Conservation (phyloP, 2,888 invertebrate genomes). For the Arctia plantaginis region DNA sequence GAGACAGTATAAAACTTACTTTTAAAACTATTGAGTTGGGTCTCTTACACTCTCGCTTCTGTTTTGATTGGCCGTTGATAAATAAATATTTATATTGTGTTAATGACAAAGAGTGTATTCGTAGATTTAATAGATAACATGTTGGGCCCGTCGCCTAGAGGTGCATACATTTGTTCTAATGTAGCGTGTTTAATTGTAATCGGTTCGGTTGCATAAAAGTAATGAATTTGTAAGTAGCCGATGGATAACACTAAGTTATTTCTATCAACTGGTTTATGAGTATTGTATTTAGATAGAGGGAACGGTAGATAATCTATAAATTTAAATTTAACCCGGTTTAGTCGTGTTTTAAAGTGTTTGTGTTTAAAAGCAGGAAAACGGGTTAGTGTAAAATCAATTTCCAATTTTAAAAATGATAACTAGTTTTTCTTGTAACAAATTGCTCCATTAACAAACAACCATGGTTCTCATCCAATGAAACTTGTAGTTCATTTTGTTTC, state of each 20-base stretch:
- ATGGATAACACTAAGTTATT: conserved; percentile 2
- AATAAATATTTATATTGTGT: conserved; percentile 82
- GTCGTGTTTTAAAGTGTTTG: not conserved
- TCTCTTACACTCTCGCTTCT: conserved; percentile 70
- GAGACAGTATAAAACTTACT: not conserved
- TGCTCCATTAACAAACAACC: not conserved
- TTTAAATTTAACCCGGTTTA: not conserved
- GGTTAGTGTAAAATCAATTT: conserved; percentile 6
- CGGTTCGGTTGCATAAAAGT: conserved; percentile 19
- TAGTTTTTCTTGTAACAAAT: conserved; percentile 3
- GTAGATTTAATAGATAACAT: conserved; percentile 77
- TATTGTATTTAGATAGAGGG: conserved; percentile 20
- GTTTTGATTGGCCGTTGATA: conserved; percentile 68
- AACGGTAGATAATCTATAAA: conserved; percentile 5
- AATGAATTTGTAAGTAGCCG: conserved; percentile 26
- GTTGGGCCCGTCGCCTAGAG: conserved; percentile 63
- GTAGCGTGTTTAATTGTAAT: conserved; percentile 43
- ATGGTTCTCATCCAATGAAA: not conserved
- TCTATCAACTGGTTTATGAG: conserved; percentile 1
- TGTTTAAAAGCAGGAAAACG: not conserved
- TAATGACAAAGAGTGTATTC: conserved; percentile 78
- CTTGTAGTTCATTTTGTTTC: not conserved
- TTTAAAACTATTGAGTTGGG: conserved; percentile 41
- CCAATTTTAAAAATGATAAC: not conserved
- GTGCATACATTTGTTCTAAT: conserved; percentile 47